These are phyloP conservation scores for Trachurus trachurus DNA, from an alignment of 2,797 vertebrate species.

Conservation along the genomic window DNA sequence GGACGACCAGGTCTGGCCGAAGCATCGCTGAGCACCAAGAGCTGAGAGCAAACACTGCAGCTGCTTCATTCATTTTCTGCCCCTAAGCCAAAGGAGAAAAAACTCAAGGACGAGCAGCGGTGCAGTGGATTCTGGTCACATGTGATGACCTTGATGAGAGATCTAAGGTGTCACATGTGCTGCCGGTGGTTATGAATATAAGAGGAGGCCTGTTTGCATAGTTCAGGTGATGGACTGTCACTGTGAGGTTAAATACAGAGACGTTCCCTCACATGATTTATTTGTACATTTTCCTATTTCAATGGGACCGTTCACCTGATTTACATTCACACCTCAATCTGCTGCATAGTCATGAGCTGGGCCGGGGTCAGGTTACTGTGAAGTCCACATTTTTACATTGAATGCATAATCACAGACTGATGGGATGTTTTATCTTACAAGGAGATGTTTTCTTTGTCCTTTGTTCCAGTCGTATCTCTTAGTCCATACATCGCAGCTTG, in stretches of 20 bases:
- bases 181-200: slow-evolving; percentile 12
- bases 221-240: slow-evolving; percentile 21
- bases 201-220: slow-evolving; percentile 2
- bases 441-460: neutral
- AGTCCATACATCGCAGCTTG: neutral
- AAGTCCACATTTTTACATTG: neutral
- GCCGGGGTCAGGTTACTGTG: neutral
- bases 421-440: neutral
- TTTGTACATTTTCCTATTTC: neutral
- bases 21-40: slow-evolving; percentile 15
- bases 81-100: slow-evolving; percentile 30
- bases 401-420: neutral
- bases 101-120: slow-evolving; percentile 33
- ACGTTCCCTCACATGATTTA: neutral
- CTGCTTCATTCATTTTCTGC: slow-evolving; percentile 31
- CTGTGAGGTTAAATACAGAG: slow-evolving; percentile 11
- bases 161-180: neutral
- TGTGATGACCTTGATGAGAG: slow-evolving; percentile 50
- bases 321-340: neutral
- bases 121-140: slow-evolving; percentile 19
- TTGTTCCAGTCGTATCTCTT: neutral
- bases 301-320: neutral
- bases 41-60: slow-evolving; percentile 7
- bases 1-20: slow-evolving; percentile 28
- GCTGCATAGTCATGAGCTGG: neutral